Evolutionary conservation across 2,113 vertebrate genomes (phyloP).

Genomic region (Phrynosoma blainvillii): DNA sequence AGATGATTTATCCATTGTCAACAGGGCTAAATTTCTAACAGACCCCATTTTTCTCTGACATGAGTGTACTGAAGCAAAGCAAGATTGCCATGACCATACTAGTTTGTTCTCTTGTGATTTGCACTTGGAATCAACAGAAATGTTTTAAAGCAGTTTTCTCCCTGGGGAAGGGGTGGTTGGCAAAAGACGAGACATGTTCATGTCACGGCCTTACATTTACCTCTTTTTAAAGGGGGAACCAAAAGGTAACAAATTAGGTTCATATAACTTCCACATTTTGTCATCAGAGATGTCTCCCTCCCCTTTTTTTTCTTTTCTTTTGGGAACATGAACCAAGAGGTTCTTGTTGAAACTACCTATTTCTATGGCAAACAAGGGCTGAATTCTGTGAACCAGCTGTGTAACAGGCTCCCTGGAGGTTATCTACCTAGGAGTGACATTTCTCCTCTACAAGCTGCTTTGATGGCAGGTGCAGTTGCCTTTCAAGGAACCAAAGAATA

Average conservation of each 20-base stretch:
- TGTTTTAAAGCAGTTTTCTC: not conserved
- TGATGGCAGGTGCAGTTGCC: not conserved
- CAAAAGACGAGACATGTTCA: not conserved
- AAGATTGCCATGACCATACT: not conserved
- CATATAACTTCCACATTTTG: not conserved
- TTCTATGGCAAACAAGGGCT: not conserved
- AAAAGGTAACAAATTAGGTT: not conserved
- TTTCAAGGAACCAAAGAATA: constrained; percentile 11
- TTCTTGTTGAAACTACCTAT: not conserved
- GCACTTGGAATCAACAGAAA: not conserved
- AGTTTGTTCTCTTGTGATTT: not conserved
- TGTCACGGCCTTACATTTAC: not conserved
- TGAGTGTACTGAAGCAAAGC: not conserved
- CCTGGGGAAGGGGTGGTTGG: not conserved
- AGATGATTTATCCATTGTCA: not conserved
- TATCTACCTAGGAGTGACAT: not conserved
- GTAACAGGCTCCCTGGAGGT: not conserved
- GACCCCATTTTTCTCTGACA: not conserved
- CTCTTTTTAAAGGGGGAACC: too few species aligned
- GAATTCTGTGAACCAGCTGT: not conserved
- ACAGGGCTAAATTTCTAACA: not conserved
- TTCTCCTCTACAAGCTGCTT: not conserved
- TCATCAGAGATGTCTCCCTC: not conserved
- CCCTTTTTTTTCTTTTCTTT: too few species aligned
- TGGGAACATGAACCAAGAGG: not conserved